Base-by-base conservation (phyloP, 2,888 invertebrate species). In the Griposia aprilina region DNA sequence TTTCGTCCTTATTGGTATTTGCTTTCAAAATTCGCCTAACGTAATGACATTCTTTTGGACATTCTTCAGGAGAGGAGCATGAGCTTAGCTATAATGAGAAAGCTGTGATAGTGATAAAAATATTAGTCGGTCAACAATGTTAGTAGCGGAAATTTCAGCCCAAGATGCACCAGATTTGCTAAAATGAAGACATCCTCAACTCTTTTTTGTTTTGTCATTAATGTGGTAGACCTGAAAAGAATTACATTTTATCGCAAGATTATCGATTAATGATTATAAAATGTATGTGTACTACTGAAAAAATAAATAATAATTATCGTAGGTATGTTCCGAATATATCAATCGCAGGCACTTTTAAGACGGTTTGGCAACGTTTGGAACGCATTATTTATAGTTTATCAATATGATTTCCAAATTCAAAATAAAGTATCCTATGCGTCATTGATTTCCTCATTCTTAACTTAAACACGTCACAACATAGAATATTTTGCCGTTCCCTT, bases 401-500 rank as follows among this genome's bases (percentile, higher is more conserved):
- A 45, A 63, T 23, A 50, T 68, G 11, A 30, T 45, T 13, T 10
- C 17, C 30, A 55, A 36, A 55, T 20, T 17, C 52, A 62, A 1
- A 52, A 52, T 30, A 11, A 6, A n/a, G 48, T 48, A 48, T 45
- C 11, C 4, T 13, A 55, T 41, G 48, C 45, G 26, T 55, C n/a
- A 62, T 50, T 30, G 6, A 52, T 15, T 57, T 68, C 50, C 57
- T 73, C 30, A 68, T 65, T 73, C 48, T 10, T 66, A 66, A 30
- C 45, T 66, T 52, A 48, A 59, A 50, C 15, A 65, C 62, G 41
- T 72, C 69, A 73, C 15, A 11, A 60, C 41, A 73, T 69, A 17
- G 26, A 79, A 79, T 74, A 71, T 71, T 84, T 74, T 26, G 23
- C n/a, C 23, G 66, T 65, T 69, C 52, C 57, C 55, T 76, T 72